A percentile compares a stretch with the other conserved stretches of the same genome.
These are phyloP conservation scores for Strigamia crassipes DNA, from an alignment of 2,888 invertebrate species.

Conservation along the genomic window DNA sequence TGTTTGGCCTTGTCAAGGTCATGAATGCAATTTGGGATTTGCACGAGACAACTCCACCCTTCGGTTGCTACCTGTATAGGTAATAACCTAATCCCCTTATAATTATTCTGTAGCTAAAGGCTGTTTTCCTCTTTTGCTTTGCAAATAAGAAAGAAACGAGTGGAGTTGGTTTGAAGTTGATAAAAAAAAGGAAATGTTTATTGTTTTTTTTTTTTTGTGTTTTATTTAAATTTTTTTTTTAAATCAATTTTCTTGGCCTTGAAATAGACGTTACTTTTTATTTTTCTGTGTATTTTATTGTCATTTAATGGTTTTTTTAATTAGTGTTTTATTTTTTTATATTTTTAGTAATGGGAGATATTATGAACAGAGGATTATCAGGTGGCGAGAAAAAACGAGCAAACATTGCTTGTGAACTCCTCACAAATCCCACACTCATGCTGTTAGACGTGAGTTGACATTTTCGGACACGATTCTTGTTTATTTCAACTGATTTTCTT, in stretches of 20 bases:
- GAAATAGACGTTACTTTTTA: not conserved
- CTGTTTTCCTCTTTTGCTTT: slow-evolving; percentile 30
- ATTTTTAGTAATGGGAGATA: slow-evolving; percentile 71
- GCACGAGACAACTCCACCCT: slow-evolving; percentile 25
- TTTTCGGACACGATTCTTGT: not conserved
- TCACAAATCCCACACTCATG: slow-evolving; percentile 79
- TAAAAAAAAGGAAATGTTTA: not conserved
- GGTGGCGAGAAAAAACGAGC: slow-evolving; percentile 83
- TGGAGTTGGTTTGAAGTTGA: not conserved
- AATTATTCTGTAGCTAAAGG: slow-evolving; percentile 8
- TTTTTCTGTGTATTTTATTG: not conserved
- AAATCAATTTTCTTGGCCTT: not conserved
- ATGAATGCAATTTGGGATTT: slow-evolving; percentile 19
- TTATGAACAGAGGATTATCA: slow-evolving; percentile 74
- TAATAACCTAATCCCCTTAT: not conserved
- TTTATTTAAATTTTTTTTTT: not conserved
- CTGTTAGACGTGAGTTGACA: slow-evolving; percentile 69
- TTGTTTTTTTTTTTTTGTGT: not conserved
- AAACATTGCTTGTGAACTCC: slow-evolving; percentile 79
- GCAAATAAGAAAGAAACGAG: not conserved
- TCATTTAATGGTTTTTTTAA: not conserved
- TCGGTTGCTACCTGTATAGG: slow-evolving; percentile 14
- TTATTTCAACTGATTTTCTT: not conserved
- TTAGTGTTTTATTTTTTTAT: slow-evolving; percentile 46
- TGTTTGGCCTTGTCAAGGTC: slow-evolving; percentile 26